phyloP scores from a whole-genome alignment of 1,140 invertebrate genomes.

The Agrypnia vestita region DNA sequence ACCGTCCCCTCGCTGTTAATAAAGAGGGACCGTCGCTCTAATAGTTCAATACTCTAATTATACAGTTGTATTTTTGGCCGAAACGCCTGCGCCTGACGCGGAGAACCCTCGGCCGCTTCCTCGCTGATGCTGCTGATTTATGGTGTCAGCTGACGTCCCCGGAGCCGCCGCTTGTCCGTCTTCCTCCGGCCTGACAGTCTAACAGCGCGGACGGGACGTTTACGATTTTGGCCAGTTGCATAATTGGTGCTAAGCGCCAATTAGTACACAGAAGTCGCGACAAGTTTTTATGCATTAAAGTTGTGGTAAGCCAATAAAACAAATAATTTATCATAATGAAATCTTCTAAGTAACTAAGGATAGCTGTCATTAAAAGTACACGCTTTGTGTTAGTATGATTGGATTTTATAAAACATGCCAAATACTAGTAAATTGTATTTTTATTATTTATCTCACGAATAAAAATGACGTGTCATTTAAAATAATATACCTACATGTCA shows the following conservation, averaged over 20 bases:
- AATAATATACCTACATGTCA: too few species aligned
- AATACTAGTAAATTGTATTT: neutral
- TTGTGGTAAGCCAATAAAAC: neutral
- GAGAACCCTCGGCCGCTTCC: slow-evolving; percentile 40
- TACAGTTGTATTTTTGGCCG: slow-evolving; percentile 24
- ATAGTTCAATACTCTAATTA: slow-evolving; percentile 47
- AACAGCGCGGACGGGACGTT: neutral
- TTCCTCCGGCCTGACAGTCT: neutral
- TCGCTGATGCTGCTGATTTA: slow-evolving; percentile 52
- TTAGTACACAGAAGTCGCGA: slow-evolving; percentile 1
- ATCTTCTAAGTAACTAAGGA: neutral
- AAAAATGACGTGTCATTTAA: too few species aligned
- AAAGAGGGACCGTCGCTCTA: slow-evolving; percentile 29
- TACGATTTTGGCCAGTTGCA: slow-evolving; percentile 10
- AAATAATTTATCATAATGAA: neutral
- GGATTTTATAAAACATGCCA: neutral
- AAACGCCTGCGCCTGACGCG: neutral
- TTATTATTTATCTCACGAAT: too few species aligned
- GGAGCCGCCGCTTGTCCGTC: slow-evolving; percentile 7
- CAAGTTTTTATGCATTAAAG: neutral
- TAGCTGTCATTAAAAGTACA: neutral
- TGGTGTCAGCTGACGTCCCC: slow-evolving; percentile 50
- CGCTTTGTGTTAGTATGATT: neutral
- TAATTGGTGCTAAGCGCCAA: slow-evolving; percentile 17
- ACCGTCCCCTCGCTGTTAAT: slow-evolving; percentile 5